Base-by-base conservation (phyloP, 1,140 invertebrate genomes). In the Eufriesea mexicana region DNA sequence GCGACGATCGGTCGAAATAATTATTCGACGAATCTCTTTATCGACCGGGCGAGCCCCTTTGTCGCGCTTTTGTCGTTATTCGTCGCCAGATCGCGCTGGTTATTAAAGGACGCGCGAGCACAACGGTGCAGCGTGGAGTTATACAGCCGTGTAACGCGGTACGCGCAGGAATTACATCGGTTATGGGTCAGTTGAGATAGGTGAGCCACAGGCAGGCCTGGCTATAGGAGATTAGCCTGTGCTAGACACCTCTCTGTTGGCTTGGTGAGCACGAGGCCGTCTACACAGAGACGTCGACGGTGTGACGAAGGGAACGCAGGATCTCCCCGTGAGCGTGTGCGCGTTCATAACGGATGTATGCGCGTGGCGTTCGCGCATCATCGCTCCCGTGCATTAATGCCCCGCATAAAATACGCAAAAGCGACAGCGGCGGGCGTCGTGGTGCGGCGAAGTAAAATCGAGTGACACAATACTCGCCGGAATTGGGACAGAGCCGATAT, bases 181-280 rank as follows among this genome's bases (percentile, higher is more conserved):
- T 91, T 90, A 86, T 90, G 83, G 84, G 84, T 87, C 85, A 89
- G 61, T 86, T 90, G 80, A 90, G 83, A 89, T 91, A 88, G 83
- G 80, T 84, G 87, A 90, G 84, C 81, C 73, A 84, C 82, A 71
- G 81, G 79, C 84, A 76, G 79, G 75, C 20, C 6, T n/a, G 4
- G 14, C 12, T 10, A n/a, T 51, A 28, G 8, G 9, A 47, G 84
- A 89, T 91, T 88, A 88, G 76, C 49, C 62, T 68, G 75, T 74
- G 79, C 66, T 83, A 61, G 45, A 85, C 61, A 18, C 6, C 16
- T 62, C 14, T 16, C 16, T 25, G 28, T 18, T 18, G 7, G 9
- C 84, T 83, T 78, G 86, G 59, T 79, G 77, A 51, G 55, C 54
- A 12, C 12, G 23, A n/a, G 62, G 35, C 23, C 61, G 74, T 20